Conservation (phyloP, 1,140 invertebrate species). For the Branchinecta lindahli region DNA sequence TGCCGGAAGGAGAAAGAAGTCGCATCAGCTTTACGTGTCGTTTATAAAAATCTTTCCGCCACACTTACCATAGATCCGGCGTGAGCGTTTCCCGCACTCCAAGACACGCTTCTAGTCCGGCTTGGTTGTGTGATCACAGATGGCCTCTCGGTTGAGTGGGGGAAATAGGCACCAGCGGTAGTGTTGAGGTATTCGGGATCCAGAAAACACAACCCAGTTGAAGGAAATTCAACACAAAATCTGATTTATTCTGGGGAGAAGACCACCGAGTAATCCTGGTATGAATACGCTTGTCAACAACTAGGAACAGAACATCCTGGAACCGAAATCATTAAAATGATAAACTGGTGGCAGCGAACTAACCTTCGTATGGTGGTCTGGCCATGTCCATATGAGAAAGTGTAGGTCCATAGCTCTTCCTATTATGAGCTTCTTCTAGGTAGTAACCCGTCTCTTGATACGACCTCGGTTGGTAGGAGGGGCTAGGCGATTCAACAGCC, state of each 20-base stretch:
- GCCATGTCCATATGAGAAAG: slow-evolving; percentile 84
- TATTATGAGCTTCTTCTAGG: background rate
- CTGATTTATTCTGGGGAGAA: too few species aligned
- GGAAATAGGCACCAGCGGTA: slow-evolving; percentile 19
- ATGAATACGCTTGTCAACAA: too few species aligned
- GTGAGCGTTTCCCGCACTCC: background rate
- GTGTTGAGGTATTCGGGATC: slow-evolving; percentile 24
- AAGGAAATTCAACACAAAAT: background rate
- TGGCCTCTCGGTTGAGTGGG: background rate
- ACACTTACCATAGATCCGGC: background rate
- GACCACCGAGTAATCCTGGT: too few species aligned
- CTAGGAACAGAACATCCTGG: too few species aligned
- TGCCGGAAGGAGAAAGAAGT: too few species aligned
- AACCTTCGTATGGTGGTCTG: slow-evolving; percentile 66
- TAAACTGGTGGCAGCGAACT: background rate
- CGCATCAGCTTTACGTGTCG: too few species aligned
- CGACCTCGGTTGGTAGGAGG: slow-evolving; percentile 17
- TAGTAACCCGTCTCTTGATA: slow-evolving; percentile 14
- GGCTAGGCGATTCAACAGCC: slow-evolving; percentile 15
- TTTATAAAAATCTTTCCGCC: too few species aligned
- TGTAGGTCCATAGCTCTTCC: slow-evolving; percentile 46
- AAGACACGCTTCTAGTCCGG: background rate
- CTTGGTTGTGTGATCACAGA: background rate
- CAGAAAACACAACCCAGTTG: background rate
- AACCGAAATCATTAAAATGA: background rate